Conservation (phyloP, 2,797 vertebrate genomes). For the Ara ararauna region DNA sequence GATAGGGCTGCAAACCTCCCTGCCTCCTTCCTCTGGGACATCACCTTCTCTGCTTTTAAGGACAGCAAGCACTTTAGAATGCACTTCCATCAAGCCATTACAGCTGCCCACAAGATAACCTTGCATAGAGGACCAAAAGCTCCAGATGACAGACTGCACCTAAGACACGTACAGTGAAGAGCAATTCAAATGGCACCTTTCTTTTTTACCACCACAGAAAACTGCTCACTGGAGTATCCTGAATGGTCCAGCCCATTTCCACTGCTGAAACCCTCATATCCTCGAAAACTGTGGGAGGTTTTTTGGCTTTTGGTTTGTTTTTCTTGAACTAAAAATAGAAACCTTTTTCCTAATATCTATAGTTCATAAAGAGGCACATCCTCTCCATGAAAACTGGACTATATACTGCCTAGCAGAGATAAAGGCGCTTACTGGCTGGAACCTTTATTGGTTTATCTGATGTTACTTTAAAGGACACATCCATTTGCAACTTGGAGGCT, state of each 20-base stretch:
- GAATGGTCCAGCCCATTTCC: neutral
- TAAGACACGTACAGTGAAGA: neutral
- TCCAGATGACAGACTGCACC: neutral
- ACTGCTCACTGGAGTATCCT: neutral
- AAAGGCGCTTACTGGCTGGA: conserved; percentile 27
- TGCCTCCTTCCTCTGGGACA: neutral
- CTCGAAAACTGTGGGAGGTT: neutral
- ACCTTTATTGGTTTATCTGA: conserved; percentile 39
- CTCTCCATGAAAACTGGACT: neutral
- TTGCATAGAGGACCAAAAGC: neutral
- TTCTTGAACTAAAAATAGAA: neutral
- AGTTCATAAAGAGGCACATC: neutral
- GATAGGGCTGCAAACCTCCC: neutral
- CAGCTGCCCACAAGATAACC: neutral
- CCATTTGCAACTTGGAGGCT: neutral
- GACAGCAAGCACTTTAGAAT: neutral
- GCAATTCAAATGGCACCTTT: neutral
- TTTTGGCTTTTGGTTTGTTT: neutral
- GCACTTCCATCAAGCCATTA: neutral
- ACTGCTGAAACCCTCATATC: neutral
- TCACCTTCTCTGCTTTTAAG: neutral
- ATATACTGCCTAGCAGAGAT: neutral
- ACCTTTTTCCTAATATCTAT: neutral
- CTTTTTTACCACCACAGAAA: neutral
- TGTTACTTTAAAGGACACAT: conserved; percentile 26